Evolutionary conservation across 2,888 invertebrate genomes (phyloP).

Genomic region (Euplexia lucipara): DNA sequence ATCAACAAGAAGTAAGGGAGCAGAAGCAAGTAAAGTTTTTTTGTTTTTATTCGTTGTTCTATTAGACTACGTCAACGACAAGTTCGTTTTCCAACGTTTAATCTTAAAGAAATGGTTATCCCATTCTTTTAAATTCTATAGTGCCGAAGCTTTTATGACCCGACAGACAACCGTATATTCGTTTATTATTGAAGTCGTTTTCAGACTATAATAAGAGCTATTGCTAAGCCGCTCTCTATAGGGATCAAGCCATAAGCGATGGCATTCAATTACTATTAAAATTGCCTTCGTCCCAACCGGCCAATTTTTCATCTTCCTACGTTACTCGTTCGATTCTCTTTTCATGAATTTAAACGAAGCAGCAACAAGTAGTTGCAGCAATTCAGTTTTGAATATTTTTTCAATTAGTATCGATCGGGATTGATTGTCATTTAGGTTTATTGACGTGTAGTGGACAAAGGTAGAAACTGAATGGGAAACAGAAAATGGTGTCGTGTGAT

Average conservation of each 20-base stretch:
- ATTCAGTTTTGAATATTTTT: conserved; percentile 39
- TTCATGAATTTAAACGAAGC: conserved; percentile 57
- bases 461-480: too few relatives aligned
- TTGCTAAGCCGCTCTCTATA: conserved; percentile 32
- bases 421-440: conserved; percentile 16
- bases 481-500: too few relatives aligned
- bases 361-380: conserved; percentile 53
- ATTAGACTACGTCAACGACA: neutral
- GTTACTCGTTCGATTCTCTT: conserved; percentile 38
- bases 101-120: neutral
- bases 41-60: conserved; percentile 35
- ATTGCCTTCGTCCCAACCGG: conserved; percentile 12
- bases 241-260: conserved; percentile 52
- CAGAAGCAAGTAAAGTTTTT: conserved; percentile 14
- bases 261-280: conserved; percentile 42
- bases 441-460: neutral
- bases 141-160: neutral
- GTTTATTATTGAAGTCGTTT: conserved; percentile 49
- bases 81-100: neutral
- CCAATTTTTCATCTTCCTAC: conserved; percentile 42
- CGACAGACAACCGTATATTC: conserved; percentile 12
- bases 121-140: neutral
- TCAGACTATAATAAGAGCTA: conserved; percentile 44
- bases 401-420: conserved; percentile 17
- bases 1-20: neutral